These are phyloP conservation scores for Syngnathus rostellatus DNA, from an alignment of 2,797 vertebrate genomes.

Conservation along the genomic window DNA sequence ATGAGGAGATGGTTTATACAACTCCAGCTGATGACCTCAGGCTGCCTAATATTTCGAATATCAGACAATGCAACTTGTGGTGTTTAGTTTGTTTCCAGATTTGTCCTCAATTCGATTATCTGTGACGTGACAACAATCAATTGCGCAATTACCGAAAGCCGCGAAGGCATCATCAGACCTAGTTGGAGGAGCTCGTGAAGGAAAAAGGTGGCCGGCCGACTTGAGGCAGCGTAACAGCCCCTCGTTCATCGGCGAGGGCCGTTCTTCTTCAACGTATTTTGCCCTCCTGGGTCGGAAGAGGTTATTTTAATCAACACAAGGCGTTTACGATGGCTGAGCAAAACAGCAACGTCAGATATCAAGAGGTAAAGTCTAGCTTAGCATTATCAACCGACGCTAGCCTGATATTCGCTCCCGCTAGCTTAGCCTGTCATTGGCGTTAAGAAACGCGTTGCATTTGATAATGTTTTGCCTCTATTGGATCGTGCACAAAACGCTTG, in stretches of 20 bases:
- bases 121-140: not conserved
- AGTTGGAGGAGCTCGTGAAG: conserved; percentile 8
- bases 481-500: no score
- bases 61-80: not conserved
- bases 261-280: not conserved
- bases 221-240: conserved; percentile 15
- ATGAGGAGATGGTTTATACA: not conserved
- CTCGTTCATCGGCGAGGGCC: conserved; percentile 13
- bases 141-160: not conserved
- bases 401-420: not conserved
- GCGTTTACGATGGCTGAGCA: conserved; percentile 60
- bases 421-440: not conserved
- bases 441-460: not conserved
- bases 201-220: conserved; percentile 61
- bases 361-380: conserved; percentile 53
- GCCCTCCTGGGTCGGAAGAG: conserved; percentile 9
- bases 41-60: not conserved
- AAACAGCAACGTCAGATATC: conserved; percentile 64
- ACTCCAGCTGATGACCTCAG: not conserved
- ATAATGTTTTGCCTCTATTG: not conserved
- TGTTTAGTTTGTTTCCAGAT: not conserved
- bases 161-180: conserved; percentile 23
- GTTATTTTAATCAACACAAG: conserved; percentile 6
- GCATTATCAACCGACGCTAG: conserved; percentile 16
- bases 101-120: not conserved